Conservation (phyloP, 2,888 invertebrate genomes). For the Saturnia japonica region DNA sequence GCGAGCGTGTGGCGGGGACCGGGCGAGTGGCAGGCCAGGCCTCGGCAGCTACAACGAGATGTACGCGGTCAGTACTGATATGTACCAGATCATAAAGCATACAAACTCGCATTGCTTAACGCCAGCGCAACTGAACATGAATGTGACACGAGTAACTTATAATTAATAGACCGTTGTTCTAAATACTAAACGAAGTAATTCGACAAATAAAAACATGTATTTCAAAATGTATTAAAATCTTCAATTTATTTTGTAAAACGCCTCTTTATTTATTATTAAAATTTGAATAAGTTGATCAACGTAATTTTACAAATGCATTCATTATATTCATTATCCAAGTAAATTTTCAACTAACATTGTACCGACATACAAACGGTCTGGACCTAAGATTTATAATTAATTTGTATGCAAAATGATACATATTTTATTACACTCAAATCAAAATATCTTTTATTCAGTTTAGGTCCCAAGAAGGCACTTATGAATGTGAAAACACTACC, state of each 20-base stretch:
- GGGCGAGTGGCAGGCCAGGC: slow-evolving; percentile 71
- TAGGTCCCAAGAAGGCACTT: too few relatives aligned
- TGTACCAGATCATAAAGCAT: slow-evolving; percentile 39
- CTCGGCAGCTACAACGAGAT: slow-evolving; percentile 71
- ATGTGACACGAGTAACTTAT: slow-evolving; percentile 6
- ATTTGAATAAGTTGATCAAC: neutral
- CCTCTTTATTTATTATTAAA: neutral
- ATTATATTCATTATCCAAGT: neutral
- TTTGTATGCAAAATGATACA: neutral
- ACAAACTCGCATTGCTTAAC: slow-evolving; percentile 28
- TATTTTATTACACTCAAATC: too few relatives aligned
- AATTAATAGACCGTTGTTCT: neutral
- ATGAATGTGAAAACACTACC: too few relatives aligned
- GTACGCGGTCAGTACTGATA: slow-evolving; percentile 43
- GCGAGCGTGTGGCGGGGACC: slow-evolving; percentile 59
- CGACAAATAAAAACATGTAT: neutral
- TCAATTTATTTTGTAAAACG: neutral
- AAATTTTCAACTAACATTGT: neutral
- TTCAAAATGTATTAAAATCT: neutral
- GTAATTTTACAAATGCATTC: neutral
- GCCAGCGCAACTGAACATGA: slow-evolving; percentile 24
- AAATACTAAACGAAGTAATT: neutral
- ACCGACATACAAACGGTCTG: neutral
- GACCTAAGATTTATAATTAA: neutral
- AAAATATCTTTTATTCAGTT: too few relatives aligned